Conservation (phyloP, 2,797 vertebrate species). For the Poeciliopsis turneri region DNA sequence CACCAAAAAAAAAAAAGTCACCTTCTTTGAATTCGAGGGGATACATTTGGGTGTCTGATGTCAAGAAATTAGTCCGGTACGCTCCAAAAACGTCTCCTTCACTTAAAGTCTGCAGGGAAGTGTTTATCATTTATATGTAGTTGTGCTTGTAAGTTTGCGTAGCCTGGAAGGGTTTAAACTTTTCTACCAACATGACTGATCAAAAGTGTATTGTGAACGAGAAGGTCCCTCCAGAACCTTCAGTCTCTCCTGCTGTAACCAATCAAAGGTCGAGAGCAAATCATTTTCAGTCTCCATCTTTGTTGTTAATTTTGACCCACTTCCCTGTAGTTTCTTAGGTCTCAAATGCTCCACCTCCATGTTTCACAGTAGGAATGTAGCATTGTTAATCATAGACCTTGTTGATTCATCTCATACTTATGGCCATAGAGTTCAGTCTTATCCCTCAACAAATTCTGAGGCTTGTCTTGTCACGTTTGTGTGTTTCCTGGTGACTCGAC, state of each 20-base stretch:
- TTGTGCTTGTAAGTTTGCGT: neutral
- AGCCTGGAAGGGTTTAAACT: neutral
- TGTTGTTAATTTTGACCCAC: neutral
- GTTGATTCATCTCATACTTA: neutral
- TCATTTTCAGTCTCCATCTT: neutral
- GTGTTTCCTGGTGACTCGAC: too few species aligned
- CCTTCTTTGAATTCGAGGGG: neutral
- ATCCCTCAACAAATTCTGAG: neutral
- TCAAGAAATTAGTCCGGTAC: neutral
- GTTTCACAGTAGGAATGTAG: neutral
- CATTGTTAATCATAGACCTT: neutral
- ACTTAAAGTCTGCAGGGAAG: neutral
- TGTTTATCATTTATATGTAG: neutral
- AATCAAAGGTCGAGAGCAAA: neutral
- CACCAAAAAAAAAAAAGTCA: slow-evolving; percentile 4
- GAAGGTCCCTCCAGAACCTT: neutral
- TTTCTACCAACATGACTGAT: neutral
- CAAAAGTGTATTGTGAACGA: neutral
- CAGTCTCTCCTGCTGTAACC: neutral
- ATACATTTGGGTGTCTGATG: neutral
- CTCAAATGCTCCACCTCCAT: neutral
- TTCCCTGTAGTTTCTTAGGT: neutral
- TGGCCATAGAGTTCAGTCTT: neutral
- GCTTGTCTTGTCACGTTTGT: neutral
- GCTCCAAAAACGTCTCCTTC: neutral